Base-by-base conservation (phyloP, 2,797 vertebrate genomes). In the Smutsia temminckii region DNA sequence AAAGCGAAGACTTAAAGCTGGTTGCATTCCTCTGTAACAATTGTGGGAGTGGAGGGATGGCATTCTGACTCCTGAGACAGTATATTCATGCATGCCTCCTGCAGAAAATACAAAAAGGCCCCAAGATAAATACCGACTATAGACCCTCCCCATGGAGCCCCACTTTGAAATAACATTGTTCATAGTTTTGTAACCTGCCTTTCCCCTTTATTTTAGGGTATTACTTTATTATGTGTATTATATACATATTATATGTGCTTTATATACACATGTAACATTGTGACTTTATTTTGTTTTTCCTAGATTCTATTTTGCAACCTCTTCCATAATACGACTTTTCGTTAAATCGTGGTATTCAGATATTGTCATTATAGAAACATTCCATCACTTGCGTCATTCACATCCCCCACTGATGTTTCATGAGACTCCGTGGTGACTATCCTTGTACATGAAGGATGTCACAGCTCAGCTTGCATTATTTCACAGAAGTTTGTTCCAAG, bases 11-110 rank as follows among this genome's bases (percentile, higher is more conserved):
- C 8, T 42, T 10, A 7, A 37, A 53, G 42, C 13, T 3, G 17
- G 5, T 2, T 8, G 6, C 68, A 1, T 7, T n/a, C n/a, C 16
- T 27, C 14, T 34, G 18, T 21, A 11, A 3, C 12, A 8, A 5
- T 2, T 11, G 2, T 0, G 14, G 55, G 84, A 40, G 8, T 3
- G 8, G n/a, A 53, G 17, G 46, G 14, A 6, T 1, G 16, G 66
- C 17, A 11, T 21, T 69, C 29, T 6, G 29, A 42, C 21, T 21
- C 42, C 34, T 18, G 18, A 55, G 27, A 34, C 51, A 21, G 8
- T 32, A 9, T 29, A 5, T 13, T 4, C 10, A 25, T 0, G 29
- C 12, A 21, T 21, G 11, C 18, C 34, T 49, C 18, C 25, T 29
- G 64, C 6, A n/a, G 53, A 53, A 86, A 51, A 51, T 23, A 37